Percentiles rank a stretch among this genome's conserved stretches.
phyloP scores from a whole-genome alignment of 2,888 invertebrate genomes.

The Galerucella nymphaeae region DNA sequence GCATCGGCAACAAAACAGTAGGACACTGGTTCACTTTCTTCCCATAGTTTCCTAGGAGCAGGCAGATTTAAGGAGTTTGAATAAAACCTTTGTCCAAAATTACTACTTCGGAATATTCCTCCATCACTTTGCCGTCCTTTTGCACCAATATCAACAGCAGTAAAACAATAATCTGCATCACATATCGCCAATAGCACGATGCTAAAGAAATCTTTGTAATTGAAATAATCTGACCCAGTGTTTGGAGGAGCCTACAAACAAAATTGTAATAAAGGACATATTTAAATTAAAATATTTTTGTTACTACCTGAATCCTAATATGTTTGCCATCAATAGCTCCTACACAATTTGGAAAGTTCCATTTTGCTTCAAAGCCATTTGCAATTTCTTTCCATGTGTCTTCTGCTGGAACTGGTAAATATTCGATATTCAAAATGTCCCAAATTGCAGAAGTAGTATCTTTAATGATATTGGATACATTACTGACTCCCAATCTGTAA shows the following conservation, averaged over 20 bases:
- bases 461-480: conserved; percentile 37
- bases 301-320: conserved; percentile 32
- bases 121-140: conserved; percentile 38
- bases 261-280: background rate
- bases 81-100: conserved; percentile 35
- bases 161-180: conserved; percentile 38
- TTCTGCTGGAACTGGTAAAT: conserved; percentile 32
- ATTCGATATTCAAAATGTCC: conserved; percentile 29
- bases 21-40: conserved; percentile 1
- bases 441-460: conserved; percentile 39
- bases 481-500: conserved; percentile 30
- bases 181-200: conserved; percentile 37
- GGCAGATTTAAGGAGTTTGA: conserved; percentile 4
- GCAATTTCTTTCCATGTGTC: conserved; percentile 40
- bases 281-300: conserved; percentile 1
- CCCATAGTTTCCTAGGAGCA: background rate
- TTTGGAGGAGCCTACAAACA: conserved; percentile 39
- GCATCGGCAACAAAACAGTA: conserved; percentile 22
- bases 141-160: conserved; percentile 40
- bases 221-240: conserved; percentile 32
- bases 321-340: conserved; percentile 46
- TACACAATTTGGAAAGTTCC: conserved; percentile 40
- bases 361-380: conserved; percentile 33
- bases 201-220: conserved; percentile 26
- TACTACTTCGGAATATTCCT: conserved; percentile 33